Evolutionary conservation across 2,888 invertebrate species (phyloP), one percentile per base, ranked within the genome.

Genomic region (Mythimna albipuncta): DNA sequence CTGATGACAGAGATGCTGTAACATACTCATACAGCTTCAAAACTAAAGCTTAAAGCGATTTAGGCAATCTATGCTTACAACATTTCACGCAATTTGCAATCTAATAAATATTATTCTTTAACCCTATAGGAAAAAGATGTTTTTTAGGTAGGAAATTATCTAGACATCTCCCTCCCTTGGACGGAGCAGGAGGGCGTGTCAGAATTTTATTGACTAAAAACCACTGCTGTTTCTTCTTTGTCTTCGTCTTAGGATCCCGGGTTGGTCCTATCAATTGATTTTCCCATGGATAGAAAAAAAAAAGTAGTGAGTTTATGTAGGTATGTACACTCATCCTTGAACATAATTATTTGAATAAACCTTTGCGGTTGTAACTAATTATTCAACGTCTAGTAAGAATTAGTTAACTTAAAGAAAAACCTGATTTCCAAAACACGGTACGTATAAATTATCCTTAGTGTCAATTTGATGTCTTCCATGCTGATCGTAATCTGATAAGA

Each of bases 1-100:
- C 88, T 91, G 92, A 93, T 93, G 92, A 88, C 87, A 87, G 89
- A 92, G 91, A 94, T 91, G 90, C 87, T 86, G 79, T 61, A 72
- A 66, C 74, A 52, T 54, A 68, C 64, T 61, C 54, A 21, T 19
- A 32, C 6, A 77, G 83, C 85, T 80, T 63, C 71, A 90, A 89
- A 85, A 66, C 35, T 69, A n/a, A 79, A 79, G 80, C 84, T 82
- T 75, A 32, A 6, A 78, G 86, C 88, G 84, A 57, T 78, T 86
- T 68, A 16, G 2, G 2, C 41, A 19, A 35, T 19, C 19, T 41
- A 19, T 11, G 44, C 1, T 44, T 44, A 44, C 13, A 44, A 44
- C 10, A 4, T 44, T 11, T 44, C 41, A 3, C 2, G 10, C 41
- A 44, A 13, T 44, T 44, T 13, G 4, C 13, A 5, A 16, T 26